Conservation (phyloP, 2,888 invertebrate species). For the Leptinotarsa rubiginosa region DNA sequence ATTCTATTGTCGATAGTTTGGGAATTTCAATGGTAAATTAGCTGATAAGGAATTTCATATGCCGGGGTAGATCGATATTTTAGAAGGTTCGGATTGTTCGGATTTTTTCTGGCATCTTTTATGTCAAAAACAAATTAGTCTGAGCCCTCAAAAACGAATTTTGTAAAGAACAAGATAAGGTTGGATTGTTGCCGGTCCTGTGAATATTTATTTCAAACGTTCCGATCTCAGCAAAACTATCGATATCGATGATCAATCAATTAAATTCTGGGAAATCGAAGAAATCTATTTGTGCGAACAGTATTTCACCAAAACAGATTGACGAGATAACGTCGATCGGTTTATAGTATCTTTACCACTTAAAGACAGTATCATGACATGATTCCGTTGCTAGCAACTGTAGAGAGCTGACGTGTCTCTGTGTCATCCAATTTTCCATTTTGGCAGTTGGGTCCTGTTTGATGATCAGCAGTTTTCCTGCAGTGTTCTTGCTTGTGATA, state of each 20-base stretch:
- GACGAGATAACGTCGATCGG: not conserved
- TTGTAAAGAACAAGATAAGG: constrained; percentile 20
- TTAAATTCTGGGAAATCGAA: constrained; percentile 24
- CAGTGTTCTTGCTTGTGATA: too few species aligned
- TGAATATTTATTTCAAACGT: not conserved
- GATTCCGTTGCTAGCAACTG: too few species aligned
- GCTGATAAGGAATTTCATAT: not conserved
- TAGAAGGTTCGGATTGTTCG: constrained; percentile 10
- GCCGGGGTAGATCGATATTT: not conserved
- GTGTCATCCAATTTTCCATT: too few species aligned
- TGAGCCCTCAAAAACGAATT: constrained; percentile 4
- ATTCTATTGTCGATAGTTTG: not conserved
- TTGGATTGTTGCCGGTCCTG: constrained; percentile 18
- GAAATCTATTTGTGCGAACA: constrained; percentile 8
- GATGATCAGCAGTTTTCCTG: too few species aligned
- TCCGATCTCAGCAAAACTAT: constrained; percentile 1
- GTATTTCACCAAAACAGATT: not conserved
- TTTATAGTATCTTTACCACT: not conserved
- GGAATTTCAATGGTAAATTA: not conserved
- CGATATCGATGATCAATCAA: not conserved
- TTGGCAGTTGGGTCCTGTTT: too few species aligned
- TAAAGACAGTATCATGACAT: too few species aligned
- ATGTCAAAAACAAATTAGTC: not conserved
- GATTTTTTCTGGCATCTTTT: constrained; percentile 21
- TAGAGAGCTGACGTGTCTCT: too few species aligned